Conservation (phyloP, 2,888 invertebrate genomes). For the Hololepta plana region DNA sequence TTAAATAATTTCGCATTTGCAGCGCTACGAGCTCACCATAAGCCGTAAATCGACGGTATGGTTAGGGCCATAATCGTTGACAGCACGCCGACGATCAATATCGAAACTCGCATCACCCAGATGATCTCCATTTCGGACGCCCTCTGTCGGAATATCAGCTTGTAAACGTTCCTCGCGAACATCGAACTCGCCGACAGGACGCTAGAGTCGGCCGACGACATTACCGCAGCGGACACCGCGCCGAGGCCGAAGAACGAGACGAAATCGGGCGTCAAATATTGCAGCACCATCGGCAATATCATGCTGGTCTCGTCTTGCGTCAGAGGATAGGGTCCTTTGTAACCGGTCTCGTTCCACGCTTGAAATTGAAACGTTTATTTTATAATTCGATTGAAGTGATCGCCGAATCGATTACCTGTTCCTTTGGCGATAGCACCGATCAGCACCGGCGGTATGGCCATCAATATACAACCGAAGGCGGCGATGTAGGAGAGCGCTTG, state of each 20-base stretch:
- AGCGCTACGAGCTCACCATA: slow-evolving; percentile 48
- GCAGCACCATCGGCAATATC: slow-evolving; percentile 93
- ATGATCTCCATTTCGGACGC: slow-evolving; percentile 97
- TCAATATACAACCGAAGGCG: slow-evolving; percentile 84
- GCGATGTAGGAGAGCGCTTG: slow-evolving; percentile 92
- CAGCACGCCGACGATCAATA: slow-evolving; percentile 79
- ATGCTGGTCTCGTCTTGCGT: slow-evolving; percentile 69
- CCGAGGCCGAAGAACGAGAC: slow-evolving; percentile 97
- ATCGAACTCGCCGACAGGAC: slow-evolving; percentile 95
- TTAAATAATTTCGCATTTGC: too few relatives aligned
- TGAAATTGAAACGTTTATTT: too few relatives aligned
- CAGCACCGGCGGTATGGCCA: slow-evolving; percentile 93
- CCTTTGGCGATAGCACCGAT: slow-evolving; percentile 95
- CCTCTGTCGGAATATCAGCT: slow-evolving; percentile 86
- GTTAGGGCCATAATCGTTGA: slow-evolving; percentile 93
- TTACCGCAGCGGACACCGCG: slow-evolving; percentile 96
- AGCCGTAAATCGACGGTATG: slow-evolving; percentile 92
- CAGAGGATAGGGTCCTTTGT: slow-evolving; percentile 55
- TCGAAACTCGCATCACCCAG: slow-evolving; percentile 86
- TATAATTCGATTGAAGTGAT: too few relatives aligned
- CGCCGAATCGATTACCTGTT: slow-evolving; percentile 57
- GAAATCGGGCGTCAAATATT: slow-evolving; percentile 88
- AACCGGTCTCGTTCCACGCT: slow-evolving; percentile 95
- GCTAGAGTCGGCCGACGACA: slow-evolving; percentile 98
- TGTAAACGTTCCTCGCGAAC: slow-evolving; percentile 98